Base-by-base conservation (phyloP, 2,797 vertebrate species). In the Gastrophryne carolinensis region DNA sequence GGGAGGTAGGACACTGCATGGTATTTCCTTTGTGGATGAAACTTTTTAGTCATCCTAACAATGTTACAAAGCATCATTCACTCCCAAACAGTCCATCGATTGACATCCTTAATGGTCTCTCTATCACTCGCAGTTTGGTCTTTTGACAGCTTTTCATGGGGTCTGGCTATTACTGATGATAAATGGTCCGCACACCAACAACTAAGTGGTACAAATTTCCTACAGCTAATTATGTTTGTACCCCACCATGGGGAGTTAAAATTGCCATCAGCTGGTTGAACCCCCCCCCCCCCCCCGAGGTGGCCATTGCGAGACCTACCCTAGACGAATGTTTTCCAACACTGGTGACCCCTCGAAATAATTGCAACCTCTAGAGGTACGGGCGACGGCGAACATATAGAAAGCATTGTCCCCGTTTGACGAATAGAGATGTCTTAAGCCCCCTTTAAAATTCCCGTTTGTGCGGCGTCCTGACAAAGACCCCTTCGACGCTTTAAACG, bases 181-280 rank as follows among this genome's bases (percentile, higher is more conserved):
- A 85, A 84, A 90, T 89, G 87, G 85, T 84, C 81, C 77, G 81
- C 88, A 88, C 78, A 87, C 84, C 89, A 87, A 90, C 68, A 82
- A 84, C 86, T 86, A 85, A 83, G 85, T 87, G 84, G 84, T 83
- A 92, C 90, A 91, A 89, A 92, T 93, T 89, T 90, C 82, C 85
- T 76, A 78, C 79, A 83, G 83, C 86, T 83, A 83, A 85, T 88
- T 86, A 78, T 79, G 79, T 87, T 78, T 80, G 83, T 88, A 66
- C 69, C 54, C 73, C 47, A 61, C 34, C 57, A 37, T n/a, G 12
- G 82, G 81, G 56, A 84, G 83, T 80, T 68, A 79, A 69, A 23
- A 67, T 54, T 44, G 61, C 56, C 71, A 68, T 76, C 72, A 79
- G 80, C 79, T 80, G 82, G 81, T 77, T 66, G 74, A 24, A 71